These are phyloP conservation scores for Peromyscus melanophrys DNA, from an alignment of 2,797 vertebrate genomes.

Conservation along the genomic window DNA sequence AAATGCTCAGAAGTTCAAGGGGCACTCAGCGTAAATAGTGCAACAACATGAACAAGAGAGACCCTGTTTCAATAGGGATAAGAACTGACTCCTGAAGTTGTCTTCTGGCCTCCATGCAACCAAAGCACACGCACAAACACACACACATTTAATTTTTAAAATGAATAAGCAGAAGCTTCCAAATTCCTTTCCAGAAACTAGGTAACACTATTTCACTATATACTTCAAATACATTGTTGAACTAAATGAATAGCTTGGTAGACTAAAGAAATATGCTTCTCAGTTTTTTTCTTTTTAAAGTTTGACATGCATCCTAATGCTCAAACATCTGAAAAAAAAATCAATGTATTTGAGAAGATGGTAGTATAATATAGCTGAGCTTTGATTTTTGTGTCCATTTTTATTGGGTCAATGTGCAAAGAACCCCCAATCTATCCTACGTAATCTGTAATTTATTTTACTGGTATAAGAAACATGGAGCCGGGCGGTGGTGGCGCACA, in stretches of 20 bases:
- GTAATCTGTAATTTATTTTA: slow-evolving; percentile 40
- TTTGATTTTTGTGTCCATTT: slow-evolving; percentile 17
- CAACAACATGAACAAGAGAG: not conserved
- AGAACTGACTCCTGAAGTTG: not conserved
- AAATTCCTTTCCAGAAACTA: slow-evolving; percentile 48
- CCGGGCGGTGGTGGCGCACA: no score
- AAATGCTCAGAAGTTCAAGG: not conserved
- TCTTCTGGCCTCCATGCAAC: not conserved
- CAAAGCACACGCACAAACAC: not conserved
- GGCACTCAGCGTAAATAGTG: not conserved
- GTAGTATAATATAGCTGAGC: slow-evolving; percentile 35
- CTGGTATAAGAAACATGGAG: slow-evolving; percentile 12
- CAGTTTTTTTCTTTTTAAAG: slow-evolving; percentile 10
- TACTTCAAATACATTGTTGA: not conserved
- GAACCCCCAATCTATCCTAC: slow-evolving; percentile 12
- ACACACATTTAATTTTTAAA: not conserved
- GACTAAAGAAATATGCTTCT: slow-evolving; percentile 35
- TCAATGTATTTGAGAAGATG: slow-evolving; percentile 49
- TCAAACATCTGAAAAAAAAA: not conserved
- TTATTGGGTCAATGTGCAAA: slow-evolving; percentile 34
- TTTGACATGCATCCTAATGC: not conserved
- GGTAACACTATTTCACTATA: slow-evolving; percentile 35
- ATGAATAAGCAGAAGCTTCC: slow-evolving; percentile 47
- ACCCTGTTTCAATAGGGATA: not conserved
- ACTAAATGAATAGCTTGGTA: not conserved